Conservation (phyloP, 2,797 vertebrate species). For the Oophaga sylvatica region DNA sequence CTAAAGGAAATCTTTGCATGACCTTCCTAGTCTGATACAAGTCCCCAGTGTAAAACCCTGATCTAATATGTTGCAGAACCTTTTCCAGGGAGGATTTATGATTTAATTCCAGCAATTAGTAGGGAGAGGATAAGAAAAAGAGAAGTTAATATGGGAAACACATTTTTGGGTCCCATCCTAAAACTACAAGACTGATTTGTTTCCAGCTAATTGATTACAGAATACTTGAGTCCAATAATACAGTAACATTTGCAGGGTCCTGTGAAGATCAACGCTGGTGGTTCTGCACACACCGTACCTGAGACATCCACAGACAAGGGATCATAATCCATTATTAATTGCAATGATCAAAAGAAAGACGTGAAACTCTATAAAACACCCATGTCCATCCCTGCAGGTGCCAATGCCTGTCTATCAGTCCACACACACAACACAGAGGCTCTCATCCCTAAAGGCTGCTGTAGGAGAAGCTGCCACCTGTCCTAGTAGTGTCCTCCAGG, state of each 20-base stretch:
- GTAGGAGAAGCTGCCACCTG: background rate
- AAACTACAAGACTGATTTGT: constrained; percentile 31
- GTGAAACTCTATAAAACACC: background rate
- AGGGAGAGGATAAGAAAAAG: constrained; percentile 29
- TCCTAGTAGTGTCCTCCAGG: background rate
- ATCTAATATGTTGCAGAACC: constrained; percentile 24
- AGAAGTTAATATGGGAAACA: constrained; percentile 31
- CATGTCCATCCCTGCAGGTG: background rate
- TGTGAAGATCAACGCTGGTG: background rate
- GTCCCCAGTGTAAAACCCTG: constrained; percentile 18
- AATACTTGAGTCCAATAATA: background rate
- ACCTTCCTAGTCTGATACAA: constrained; percentile 11
- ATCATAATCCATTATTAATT: background rate
- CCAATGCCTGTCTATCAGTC: background rate
- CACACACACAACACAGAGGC: background rate
- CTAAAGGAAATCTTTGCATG: background rate
- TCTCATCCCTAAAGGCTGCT: background rate
- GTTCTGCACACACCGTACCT: background rate
- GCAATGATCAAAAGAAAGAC: background rate
- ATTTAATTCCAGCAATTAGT: constrained; percentile 43
- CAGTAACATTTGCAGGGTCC: background rate
- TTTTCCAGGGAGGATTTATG: constrained; percentile 17
- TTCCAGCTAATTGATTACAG: constrained; percentile 16
- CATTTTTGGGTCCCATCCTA: constrained; percentile 33
- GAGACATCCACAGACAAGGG: background rate